phyloP scores from a whole-genome alignment of 2,888 invertebrate species.

The Gibbula magus region DNA sequence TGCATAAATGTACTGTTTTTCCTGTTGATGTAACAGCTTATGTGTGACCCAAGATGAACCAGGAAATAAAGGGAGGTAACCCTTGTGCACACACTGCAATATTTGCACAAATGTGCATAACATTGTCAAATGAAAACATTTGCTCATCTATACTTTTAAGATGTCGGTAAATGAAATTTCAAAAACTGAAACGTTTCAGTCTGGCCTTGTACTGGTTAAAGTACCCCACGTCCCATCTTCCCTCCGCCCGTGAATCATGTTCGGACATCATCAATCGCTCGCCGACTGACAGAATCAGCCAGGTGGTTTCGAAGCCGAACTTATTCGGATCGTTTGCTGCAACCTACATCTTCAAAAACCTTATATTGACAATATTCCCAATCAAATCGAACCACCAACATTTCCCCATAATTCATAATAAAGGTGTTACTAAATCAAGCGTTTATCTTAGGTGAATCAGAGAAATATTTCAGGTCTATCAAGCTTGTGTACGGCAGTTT shows the following conservation, averaged over 20 bases:
- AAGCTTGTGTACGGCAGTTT: too few relatives aligned
- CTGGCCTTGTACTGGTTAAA: too few relatives aligned
- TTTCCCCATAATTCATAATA: too few relatives aligned
- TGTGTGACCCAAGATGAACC: neutral
- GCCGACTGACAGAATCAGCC: neutral
- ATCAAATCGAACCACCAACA: too few relatives aligned
- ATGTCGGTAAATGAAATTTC: too few relatives aligned
- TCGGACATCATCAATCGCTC: neutral
- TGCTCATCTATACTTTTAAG: too few relatives aligned
- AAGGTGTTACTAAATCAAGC: too few relatives aligned
- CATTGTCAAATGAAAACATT: neutral
- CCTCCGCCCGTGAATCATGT: neutral
- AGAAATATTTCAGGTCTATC: too few relatives aligned
- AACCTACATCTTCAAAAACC: neutral
- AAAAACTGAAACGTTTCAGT: too few relatives aligned
- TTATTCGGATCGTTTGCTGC: neutral
- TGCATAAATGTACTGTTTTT: neutral
- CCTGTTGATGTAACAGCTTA: too few relatives aligned
- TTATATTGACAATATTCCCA: too few relatives aligned
- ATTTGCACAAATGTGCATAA: neutral
- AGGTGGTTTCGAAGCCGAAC: neutral
- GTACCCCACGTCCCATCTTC: neutral
- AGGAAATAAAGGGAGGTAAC: conserved; percentile 1
- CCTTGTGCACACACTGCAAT: neutral
- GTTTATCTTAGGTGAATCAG: too few relatives aligned